phyloP scores from a whole-genome alignment of 2,888 invertebrate genomes.

The Pachymerium ferrugineum region DNA sequence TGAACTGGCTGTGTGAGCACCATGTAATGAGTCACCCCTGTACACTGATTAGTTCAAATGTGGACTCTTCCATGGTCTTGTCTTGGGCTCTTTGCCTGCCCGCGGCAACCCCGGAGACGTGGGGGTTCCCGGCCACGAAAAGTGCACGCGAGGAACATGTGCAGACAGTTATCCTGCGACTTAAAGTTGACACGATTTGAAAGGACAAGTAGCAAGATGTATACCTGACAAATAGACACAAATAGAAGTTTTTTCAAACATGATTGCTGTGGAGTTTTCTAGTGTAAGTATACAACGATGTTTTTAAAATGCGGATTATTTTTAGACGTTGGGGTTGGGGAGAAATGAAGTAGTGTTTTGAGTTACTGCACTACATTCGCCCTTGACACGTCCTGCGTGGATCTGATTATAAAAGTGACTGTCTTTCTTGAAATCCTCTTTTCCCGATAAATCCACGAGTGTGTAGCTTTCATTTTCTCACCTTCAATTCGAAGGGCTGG shows the following conservation, averaged over 20 bases:
- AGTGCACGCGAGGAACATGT: conserved; percentile 8
- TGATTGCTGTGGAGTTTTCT: background rate
- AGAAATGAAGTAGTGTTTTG: background rate
- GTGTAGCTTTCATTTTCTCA: background rate
- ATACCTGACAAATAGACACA: background rate
- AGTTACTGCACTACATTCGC: background rate
- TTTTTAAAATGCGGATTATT: no score
- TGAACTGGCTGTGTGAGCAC: background rate
- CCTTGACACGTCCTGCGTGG: conserved; percentile 4
- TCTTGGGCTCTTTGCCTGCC: background rate
- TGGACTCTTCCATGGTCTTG: conserved; percentile 7
- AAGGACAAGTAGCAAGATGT: background rate
- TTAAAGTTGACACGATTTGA: background rate
- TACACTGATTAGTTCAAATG: background rate
- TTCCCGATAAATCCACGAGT: no score
- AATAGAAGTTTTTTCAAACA: conserved; percentile 5
- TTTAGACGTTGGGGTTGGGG: background rate
- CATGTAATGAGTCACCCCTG: background rate
- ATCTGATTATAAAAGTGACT: background rate
- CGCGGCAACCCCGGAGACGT: background rate
- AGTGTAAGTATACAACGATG: background rate
- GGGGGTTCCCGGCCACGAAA: conserved; percentile 8
- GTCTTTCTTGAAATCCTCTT: background rate
- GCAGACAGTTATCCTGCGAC: background rate
- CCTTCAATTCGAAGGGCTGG: background rate